A percentile compares a stretch with the other conserved stretches of the same genome.
These are phyloP conservation scores for Pelagia noctiluca DNA, from an alignment of 30 jellyfish, hydroid and myxozoan genomes.

Conservation along the genomic window DNA sequence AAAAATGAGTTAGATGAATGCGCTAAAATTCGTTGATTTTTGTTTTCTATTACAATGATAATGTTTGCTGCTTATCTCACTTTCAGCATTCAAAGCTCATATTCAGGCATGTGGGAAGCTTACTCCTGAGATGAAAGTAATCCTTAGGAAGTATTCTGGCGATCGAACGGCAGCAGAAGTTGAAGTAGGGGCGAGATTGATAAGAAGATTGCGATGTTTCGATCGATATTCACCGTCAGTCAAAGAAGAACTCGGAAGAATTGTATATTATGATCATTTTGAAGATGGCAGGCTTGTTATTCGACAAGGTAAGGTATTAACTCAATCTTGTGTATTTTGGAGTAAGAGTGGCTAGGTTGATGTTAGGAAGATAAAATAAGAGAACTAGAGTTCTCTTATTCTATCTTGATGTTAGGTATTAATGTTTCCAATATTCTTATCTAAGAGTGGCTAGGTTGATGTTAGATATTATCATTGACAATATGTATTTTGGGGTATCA, in stretches of 20 bases:
- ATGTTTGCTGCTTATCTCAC: not conserved
- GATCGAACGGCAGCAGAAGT: slow-evolving; percentile 70
- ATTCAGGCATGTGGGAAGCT: slow-evolving; percentile 79
- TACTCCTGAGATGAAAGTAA: slow-evolving; percentile 45
- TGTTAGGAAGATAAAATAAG: not conserved
- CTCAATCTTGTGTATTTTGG: not conserved
- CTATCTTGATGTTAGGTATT: too few species aligned
- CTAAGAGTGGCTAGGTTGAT: too few species aligned
- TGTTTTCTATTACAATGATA: not conserved
- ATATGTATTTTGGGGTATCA: too few species aligned
- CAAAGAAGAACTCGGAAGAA: slow-evolving; percentile 81
- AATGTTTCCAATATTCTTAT: too few species aligned
- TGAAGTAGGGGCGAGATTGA: slow-evolving; percentile 45
- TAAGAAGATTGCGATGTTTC: slow-evolving; percentile 66
- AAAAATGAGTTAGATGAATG: not conserved
- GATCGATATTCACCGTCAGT: slow-evolving; percentile 73
- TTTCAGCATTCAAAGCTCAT: slow-evolving; percentile 77
- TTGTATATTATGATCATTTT: slow-evolving; percentile 74
- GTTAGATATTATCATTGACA: too few species aligned
- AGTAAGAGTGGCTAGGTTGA: not conserved
- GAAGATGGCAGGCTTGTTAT: slow-evolving; percentile 81
- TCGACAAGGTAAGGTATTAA: slow-evolving; percentile 59
- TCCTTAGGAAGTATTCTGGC: slow-evolving; percentile 52
- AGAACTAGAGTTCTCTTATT: too few species aligned
- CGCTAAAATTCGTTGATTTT: not conserved